Percentiles rank a stretch among this genome's conserved stretches.
These are phyloP conservation scores for Brenthis daphne DNA, from an alignment of 2,888 invertebrate species.

Conservation along the genomic window DNA sequence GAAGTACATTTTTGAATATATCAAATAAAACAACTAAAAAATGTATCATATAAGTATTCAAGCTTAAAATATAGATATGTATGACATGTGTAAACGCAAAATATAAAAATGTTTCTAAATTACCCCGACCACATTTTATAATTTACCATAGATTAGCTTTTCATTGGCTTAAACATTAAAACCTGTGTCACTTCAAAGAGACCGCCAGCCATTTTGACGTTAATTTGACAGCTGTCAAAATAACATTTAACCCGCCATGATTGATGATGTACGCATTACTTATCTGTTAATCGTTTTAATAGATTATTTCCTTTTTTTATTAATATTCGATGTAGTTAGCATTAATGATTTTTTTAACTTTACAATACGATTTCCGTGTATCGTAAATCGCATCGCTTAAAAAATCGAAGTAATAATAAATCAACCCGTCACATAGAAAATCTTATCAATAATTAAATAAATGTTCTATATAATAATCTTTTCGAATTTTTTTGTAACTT, in stretches of 20 bases:
- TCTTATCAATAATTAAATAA: no score
- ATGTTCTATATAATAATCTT: no score
- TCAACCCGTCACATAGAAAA: background rate
- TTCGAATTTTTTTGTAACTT: no score
- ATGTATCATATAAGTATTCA: no score
- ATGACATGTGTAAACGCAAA: no score
- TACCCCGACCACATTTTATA: background rate
- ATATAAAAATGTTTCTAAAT: no score
- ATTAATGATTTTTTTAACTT: slow-evolving; percentile 8
- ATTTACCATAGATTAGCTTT: slow-evolving; percentile 9
- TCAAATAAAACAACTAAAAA: no score
- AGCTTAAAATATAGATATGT: no score
- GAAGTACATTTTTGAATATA: no score
- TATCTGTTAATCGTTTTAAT: slow-evolving; percentile 21
- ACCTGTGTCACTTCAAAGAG: slow-evolving; percentile 22
- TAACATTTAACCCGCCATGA: slow-evolving; percentile 40
- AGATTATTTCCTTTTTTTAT: slow-evolving; percentile 12
- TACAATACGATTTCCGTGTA: background rate
- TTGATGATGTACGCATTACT: slow-evolving; percentile 35
- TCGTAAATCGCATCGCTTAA: background rate
- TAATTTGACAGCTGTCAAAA: slow-evolving; percentile 79
- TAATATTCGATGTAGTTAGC: background rate
- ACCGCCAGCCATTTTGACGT: slow-evolving; percentile 44
- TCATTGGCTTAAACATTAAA: slow-evolving; percentile 35
- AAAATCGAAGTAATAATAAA: slow-evolving; percentile 8